Base-by-base conservation (phyloP, 2,113 vertebrate species). In the Leptobrachium ailaonicum region DNA sequence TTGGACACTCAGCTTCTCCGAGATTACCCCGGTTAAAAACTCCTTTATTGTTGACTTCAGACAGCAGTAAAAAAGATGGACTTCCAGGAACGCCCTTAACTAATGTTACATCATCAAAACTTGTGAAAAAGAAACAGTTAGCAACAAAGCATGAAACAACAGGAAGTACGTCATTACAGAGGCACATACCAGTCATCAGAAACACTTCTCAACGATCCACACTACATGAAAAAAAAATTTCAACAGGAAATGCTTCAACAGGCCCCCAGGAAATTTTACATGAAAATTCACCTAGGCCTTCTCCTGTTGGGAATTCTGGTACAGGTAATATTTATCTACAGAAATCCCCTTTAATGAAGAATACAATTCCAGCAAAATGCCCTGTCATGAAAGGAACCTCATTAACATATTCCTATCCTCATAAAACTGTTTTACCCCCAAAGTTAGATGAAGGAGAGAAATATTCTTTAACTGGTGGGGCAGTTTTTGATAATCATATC, bases 1-100 rank as follows among this genome's bases (percentile, higher is more conserved):
- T 81, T 41, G 79, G 79, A 9, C 79, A 81, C 62, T 74, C 79
- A 47, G 64, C 71, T 60, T 81, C 79, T 75, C 79, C 79, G 60
- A 75, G 73, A 66, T 43, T 81, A 14, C 64, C 79, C 32, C 71
- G 79, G 42, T 66, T 58, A 8, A 81, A 14, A 32, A 81, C 11
- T 43, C 60, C 72, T 50, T 50, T 64, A 41, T 40, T 43, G 47
- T 42, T 74, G 56, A 43, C 41, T 10, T 5, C 47, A 45, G 71
- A 75, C 9, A 69, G 41, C 12, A 73, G 64, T 14, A 67, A 75
- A 44, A 60, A 72, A 58, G 66, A 75, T 75, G 72, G 14, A 6
- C 42, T 62, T 69, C 13, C 20, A 50, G 70, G 47, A 47, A n/a
- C 73, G 62, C 5, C 56, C 4, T 63, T 41, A 41, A 47, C 42